A percentile compares a stretch with the other conserved stretches of the same genome.
Evolutionary conservation across 1,140 invertebrate species (phyloP).

Genomic region (Solen grandis): DNA sequence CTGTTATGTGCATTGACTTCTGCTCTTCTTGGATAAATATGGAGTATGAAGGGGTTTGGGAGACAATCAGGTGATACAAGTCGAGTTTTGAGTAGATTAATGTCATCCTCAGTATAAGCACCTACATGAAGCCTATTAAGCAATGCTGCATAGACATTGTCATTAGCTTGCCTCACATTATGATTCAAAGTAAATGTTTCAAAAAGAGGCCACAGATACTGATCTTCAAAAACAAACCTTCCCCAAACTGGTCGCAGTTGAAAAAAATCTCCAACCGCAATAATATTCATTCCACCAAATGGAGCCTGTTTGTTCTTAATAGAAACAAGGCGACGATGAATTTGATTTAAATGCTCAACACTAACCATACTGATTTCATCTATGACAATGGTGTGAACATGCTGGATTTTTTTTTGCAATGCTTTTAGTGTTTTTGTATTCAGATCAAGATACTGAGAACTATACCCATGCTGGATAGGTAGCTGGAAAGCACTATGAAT

Average conservation of each 20-base stretch:
- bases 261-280: constrained; percentile 32
- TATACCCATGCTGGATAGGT: constrained; percentile 4
- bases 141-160: background rate
- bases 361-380: constrained; percentile 63
- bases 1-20: constrained; percentile 38
- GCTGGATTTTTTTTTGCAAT: constrained; percentile 11
- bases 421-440: background rate
- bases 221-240: background rate
- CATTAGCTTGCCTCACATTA: constrained; percentile 13
- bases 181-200: background rate
- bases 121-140: background rate
- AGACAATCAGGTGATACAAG: background rate
- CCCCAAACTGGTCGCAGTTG: constrained; percentile 5
- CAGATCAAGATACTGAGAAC: background rate
- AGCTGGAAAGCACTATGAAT: constrained; percentile 24
- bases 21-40: constrained; percentile 30
- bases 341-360: constrained; percentile 35
- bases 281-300: constrained; percentile 57
- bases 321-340: constrained; percentile 37
- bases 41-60: background rate
- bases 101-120: background rate
- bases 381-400: constrained; percentile 53
- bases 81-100: background rate
- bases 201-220: constrained; percentile 17
- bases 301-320: constrained; percentile 46